Base-by-base conservation (phyloP, 2,797 vertebrate genomes). In the Pagetopsis macropterus region DNA sequence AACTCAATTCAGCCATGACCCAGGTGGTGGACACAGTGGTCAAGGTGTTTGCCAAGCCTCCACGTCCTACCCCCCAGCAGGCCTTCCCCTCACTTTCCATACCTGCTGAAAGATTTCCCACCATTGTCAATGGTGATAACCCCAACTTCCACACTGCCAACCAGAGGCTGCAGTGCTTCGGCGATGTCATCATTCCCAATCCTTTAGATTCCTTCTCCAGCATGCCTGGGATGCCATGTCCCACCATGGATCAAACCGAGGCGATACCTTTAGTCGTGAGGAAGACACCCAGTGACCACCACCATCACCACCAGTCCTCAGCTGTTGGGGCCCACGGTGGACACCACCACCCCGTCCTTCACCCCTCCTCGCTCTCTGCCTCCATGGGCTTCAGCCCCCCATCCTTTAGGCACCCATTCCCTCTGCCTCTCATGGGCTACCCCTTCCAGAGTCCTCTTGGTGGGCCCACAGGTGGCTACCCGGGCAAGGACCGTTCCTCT, bases 21-120 rank as follows among this genome's bases (percentile, higher is more conserved):
- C 97, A 99, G 83, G 98, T 99, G 17, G 97, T 99, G 88, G 98
- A 99, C 96, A 98, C 97, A 0, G 98, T 99, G 86, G 98, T 99
- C 48, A 99, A 99, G 90, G 97, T 99, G 85, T 99, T 99, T 76
- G 96, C 97, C 82, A 98, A 99, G 83, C 97, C 97, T 82, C 94
- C 96, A 54, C 97, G 96, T 72, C 97, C 97, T 65, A 96, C 97
- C 86, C 94, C 96, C 89, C 97, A 97, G 94, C 98, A 99, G 95
- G 98, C 96, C 93, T 99, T 98, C 89, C 96, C 97, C 0, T 96
- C 98, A 31, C 95, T 99, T 75, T 96, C 97, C 88, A 93, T 97
- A 75, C 97, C 97, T 3, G 96, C 96, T 78, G 97, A 97, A 67
- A 95, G 96, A 87, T 98, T 98, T 0, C 80, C 87, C 2, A 89